These are phyloP conservation scores for Heterocephalus glaber DNA, from an alignment of 2,113 vertebrate species.

Conservation along the genomic window DNA sequence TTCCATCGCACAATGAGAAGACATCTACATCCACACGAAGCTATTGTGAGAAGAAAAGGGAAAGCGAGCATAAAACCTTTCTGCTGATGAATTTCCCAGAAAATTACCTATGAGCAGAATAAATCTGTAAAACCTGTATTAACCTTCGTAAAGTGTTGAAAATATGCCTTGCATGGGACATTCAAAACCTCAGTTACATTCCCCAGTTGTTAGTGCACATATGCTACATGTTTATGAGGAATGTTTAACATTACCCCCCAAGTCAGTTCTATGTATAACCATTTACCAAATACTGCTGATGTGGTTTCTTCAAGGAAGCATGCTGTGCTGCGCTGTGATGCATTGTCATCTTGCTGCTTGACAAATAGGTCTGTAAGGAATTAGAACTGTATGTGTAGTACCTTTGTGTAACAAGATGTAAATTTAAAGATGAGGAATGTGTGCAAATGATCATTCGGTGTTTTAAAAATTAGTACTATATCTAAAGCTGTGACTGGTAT, in stretches of 20 bases:
- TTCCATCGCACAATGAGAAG: neutral
- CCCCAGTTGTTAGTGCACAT: neutral
- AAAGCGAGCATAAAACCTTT: neutral
- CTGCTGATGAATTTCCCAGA: neutral
- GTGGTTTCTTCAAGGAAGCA: slow-evolving; percentile 63
- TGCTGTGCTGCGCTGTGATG: slow-evolving; percentile 49
- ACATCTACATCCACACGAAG: neutral
- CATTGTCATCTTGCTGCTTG: slow-evolving; percentile 77
- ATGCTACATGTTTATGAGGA: neutral
- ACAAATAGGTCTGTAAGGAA: slow-evolving; percentile 73
- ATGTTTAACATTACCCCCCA: neutral
- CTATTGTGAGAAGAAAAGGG: neutral
- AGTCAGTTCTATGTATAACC: neutral
- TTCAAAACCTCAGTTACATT: neutral
- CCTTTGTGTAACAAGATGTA: slow-evolving; percentile 27
- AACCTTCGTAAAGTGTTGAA: neutral
- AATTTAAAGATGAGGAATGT: neutral
- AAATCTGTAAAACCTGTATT: neutral
- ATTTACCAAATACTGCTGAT: neutral
- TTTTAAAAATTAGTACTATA: neutral
- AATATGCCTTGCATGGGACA: neutral
- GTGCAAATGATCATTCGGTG: neutral
- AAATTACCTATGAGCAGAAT: neutral
- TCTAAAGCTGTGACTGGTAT: neutral
- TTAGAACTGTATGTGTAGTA: slow-evolving; percentile 65